Evolutionary conservation across 2,888 invertebrate genomes (phyloP).

Genomic region (Ectobius pallidus): DNA sequence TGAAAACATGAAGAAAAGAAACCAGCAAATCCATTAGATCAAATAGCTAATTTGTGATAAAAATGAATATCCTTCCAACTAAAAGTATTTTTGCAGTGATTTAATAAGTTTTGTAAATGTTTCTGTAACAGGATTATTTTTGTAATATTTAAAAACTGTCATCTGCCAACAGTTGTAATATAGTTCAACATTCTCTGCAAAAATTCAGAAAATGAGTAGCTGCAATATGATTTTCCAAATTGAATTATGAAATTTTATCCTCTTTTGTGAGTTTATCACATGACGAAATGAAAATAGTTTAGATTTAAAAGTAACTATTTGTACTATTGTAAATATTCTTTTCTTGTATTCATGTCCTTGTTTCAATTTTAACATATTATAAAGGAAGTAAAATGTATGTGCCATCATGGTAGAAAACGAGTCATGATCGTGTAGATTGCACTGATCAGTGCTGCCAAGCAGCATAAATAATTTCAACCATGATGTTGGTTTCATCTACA

Average conservation of each 20-base stretch:
- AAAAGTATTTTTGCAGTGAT: no score
- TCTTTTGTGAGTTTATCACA: slow-evolving; percentile 7
- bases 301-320: neutral
- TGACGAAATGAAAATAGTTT: slow-evolving; percentile 14
- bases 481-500: neutral
- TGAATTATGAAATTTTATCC: neutral
- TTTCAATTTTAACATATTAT: slow-evolving; percentile 11
- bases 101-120: no score
- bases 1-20: no score
- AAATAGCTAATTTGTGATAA: no score
- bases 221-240: neutral
- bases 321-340: slow-evolving; percentile 7
- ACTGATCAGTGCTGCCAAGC: slow-evolving; percentile 30
- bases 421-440: slow-evolving; percentile 32
- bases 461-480: slow-evolving; percentile 21
- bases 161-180: no score
- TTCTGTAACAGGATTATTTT: no score
- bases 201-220: neutral
- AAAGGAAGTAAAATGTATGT: slow-evolving; percentile 5
- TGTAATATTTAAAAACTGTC: no score
- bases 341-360: neutral
- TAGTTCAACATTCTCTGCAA: neutral
- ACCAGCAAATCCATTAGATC: no score
- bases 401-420: slow-evolving; percentile 19
- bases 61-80: no score